A percentile compares a stretch with the other conserved stretches of the same genome.
phyloP scores from a whole-genome alignment of 2,888 invertebrate species.

The Noctua janthina region DNA sequence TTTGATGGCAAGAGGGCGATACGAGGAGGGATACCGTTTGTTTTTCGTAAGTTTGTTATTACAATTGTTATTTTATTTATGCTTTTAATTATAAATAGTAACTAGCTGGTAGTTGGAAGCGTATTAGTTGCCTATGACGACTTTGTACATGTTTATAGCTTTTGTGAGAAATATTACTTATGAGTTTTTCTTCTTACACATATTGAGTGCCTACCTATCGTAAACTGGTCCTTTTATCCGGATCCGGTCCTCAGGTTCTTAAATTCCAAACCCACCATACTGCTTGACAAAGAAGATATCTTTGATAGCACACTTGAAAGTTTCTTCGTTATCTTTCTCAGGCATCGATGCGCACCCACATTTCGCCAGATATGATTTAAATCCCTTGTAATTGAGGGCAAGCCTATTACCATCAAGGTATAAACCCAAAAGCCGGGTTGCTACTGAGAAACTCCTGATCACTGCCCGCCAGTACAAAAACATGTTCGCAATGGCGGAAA shows the following conservation, averaged over 20 bases:
- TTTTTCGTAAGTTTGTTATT: conserved; percentile 96
- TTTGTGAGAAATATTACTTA: conserved; percentile 14
- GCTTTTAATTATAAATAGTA: conserved; percentile 21
- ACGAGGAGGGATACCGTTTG: conserved; percentile 98
- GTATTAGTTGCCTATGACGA: neutral
- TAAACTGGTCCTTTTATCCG: conserved; percentile 6
- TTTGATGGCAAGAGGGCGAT: conserved; percentile 99
- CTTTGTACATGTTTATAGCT: neutral
- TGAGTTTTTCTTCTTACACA: neutral
- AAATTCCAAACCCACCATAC: neutral
- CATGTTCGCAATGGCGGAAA: neutral
- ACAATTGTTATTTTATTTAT: neutral
- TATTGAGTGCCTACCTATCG: neutral
- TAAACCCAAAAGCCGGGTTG: neutral
- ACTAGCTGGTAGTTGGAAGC: neutral
- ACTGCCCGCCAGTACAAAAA: neutral
- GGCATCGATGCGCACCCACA: neutral
- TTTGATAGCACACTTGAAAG: neutral
- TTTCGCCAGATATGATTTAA: neutral
- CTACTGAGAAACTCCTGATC: neutral
- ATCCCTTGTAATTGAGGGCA: neutral
- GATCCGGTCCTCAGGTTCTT: neutral
- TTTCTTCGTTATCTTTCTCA: neutral
- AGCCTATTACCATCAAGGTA: neutral
- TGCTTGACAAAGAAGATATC: neutral